A percentile compares a stretch with the other conserved stretches of the same genome.
phyloP scores from a whole-genome alignment of 2,888 invertebrate genomes.

The Meliscaeva auricollis region DNA sequence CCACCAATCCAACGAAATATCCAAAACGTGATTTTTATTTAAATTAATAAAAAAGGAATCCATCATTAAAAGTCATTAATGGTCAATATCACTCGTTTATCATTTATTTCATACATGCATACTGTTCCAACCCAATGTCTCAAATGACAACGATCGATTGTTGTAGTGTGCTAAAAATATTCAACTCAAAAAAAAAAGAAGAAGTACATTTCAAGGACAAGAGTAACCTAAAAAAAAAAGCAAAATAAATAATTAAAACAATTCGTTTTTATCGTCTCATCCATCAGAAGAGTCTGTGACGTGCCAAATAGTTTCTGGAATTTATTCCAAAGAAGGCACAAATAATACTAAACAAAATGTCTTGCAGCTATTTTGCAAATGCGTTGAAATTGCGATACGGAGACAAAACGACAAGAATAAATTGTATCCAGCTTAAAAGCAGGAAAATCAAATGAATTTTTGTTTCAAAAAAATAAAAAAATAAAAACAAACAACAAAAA shows the following conservation, averaged over 20 bases:
- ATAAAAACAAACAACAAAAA: no score
- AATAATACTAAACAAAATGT: slow-evolving; percentile 20
- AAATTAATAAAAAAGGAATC: slow-evolving; percentile 29
- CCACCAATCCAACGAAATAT: neutral
- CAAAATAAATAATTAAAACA: slow-evolving; percentile 57
- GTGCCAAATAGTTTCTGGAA: slow-evolving; percentile 72
- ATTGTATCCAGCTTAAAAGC: slow-evolving; percentile 29
- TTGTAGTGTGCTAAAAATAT: slow-evolving; percentile 38
- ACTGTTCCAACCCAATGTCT: neutral
- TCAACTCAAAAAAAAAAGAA: slow-evolving; percentile 17
- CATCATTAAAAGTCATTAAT: slow-evolving; percentile 59
- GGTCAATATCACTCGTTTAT: slow-evolving; percentile 57
- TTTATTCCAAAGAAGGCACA: slow-evolving; percentile 66
- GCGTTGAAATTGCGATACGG: slow-evolving; percentile 35
- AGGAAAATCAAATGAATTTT: slow-evolving; percentile 38
- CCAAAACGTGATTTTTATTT: slow-evolving; percentile 68
- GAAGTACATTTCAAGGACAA: slow-evolving; percentile 43
- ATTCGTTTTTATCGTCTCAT: slow-evolving; percentile 62
- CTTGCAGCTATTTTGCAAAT: slow-evolving; percentile 31
- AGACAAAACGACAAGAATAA: slow-evolving; percentile 34
- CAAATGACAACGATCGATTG: slow-evolving; percentile 7
- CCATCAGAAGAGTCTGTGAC: slow-evolving; percentile 55
- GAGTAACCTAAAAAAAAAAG: neutral
- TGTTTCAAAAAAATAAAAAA: no score
- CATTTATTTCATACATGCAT: slow-evolving; percentile 31